Conservation (phyloP, 1,140 invertebrate species). For the Leptinotarsa defecta region DNA sequence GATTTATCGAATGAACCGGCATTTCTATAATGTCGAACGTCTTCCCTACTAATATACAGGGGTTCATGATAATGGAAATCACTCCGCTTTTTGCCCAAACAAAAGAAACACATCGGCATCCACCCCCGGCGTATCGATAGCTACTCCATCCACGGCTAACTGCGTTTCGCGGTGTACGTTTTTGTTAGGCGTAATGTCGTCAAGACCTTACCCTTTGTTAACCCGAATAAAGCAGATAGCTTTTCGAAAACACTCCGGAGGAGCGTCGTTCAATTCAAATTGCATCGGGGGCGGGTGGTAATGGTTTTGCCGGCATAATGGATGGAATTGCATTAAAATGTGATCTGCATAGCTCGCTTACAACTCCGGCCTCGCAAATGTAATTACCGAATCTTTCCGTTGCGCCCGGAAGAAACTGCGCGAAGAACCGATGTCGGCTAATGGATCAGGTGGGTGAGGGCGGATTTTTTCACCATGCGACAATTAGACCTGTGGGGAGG, state of each 20-base stretch:
- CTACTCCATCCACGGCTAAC: constrained; percentile 4
- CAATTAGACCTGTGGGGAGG: neutral
- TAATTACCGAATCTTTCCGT: constrained; percentile 55
- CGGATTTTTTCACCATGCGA: neutral
- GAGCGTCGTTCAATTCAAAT: constrained; percentile 53
- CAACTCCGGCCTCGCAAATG: constrained; percentile 54
- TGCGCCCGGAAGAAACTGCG: constrained; percentile 39
- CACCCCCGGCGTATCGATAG: constrained; percentile 11
- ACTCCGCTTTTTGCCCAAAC: neutral
- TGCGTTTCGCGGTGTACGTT: constrained; percentile 21
- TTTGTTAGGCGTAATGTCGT: constrained; percentile 44
- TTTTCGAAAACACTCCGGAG: constrained; percentile 48
- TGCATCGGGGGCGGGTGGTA: constrained; percentile 56
- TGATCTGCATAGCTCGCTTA: constrained; percentile 57
- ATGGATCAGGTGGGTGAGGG: constrained; percentile 33
- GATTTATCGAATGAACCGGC: neutral
- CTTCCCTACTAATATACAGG: neutral
- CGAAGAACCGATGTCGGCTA: constrained; percentile 34
- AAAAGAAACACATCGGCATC: neutral
- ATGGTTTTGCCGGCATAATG: constrained; percentile 57
- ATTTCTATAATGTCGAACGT: neutral
- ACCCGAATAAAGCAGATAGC: constrained; percentile 52
- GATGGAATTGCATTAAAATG: constrained; percentile 60
- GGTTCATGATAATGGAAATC: neutral
- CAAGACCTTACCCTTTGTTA: constrained; percentile 46